A percentile compares a stretch with the other conserved stretches of the same genome.
Conservation (phyloP, 2,113 vertebrate species). For the Zootoca vivipara region DNA sequence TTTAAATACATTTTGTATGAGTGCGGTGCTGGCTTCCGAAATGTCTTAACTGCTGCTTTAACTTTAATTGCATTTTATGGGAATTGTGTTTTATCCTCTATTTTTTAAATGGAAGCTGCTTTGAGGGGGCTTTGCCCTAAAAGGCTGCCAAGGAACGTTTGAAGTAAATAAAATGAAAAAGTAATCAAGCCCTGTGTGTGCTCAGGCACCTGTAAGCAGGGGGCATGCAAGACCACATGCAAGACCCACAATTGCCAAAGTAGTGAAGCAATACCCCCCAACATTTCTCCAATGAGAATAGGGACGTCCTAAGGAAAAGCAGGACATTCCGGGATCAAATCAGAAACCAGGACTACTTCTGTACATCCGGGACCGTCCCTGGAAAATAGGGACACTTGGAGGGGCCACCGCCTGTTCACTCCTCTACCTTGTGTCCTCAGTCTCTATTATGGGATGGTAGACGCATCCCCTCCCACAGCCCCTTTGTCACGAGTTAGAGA, state of each 20-base stretch:
- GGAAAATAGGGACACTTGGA: no score
- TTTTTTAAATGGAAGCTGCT: background rate
- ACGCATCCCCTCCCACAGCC: no score
- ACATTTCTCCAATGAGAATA: background rate
- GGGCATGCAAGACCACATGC: background rate
- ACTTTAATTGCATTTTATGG: background rate
- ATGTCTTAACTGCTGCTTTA: background rate
- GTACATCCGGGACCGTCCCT: no score
- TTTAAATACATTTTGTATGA: background rate
- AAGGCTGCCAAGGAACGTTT: background rate
- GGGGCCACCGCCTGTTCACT: background rate
- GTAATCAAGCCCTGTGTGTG: background rate
- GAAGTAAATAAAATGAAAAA: background rate
- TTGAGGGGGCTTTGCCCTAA: background rate
- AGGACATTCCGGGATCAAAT: no score
- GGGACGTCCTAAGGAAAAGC: background rate
- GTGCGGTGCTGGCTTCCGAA: background rate
- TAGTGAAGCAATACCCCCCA: background rate
- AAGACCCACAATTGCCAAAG: background rate
- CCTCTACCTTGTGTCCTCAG: background rate
- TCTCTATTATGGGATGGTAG: background rate
- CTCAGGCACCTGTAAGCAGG: background rate
- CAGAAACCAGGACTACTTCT: no score
- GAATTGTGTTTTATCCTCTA: background rate
- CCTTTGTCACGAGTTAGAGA: no score